Evolutionary conservation across 2,113 vertebrate species (phyloP).

Genomic region (Eonycteris spelaea): DNA sequence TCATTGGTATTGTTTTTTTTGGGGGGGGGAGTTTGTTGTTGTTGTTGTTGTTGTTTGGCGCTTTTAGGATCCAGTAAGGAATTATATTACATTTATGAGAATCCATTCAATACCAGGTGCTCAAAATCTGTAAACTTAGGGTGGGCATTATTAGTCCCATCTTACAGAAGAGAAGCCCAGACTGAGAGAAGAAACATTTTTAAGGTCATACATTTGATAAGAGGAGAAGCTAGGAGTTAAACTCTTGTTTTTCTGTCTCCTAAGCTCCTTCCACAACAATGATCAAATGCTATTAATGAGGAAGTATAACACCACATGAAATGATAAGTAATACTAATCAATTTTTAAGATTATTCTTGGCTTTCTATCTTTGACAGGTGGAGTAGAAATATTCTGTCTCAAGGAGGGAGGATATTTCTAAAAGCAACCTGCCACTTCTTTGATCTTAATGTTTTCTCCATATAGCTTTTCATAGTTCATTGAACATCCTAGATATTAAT

Average conservation of each 20-base stretch:
- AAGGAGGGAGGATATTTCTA: neutral
- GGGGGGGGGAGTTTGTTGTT: no score
- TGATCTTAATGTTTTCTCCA: neutral
- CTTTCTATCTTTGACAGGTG: neutral
- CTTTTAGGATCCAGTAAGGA: neutral
- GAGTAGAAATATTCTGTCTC: neutral
- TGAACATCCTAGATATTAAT: slow-evolving; percentile 59
- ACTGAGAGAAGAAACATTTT: neutral
- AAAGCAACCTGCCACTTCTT: neutral
- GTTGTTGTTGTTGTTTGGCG: no score
- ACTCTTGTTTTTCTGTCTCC: neutral
- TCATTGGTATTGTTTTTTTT: neutral
- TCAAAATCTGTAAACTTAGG: neutral
- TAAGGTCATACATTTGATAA: neutral
- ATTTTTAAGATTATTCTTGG: neutral
- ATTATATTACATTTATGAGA: neutral
- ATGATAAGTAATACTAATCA: neutral
- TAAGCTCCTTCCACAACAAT: neutral
- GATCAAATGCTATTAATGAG: neutral
- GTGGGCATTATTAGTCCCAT: neutral
- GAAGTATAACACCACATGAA: neutral
- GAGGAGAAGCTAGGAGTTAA: neutral
- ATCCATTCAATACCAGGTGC: neutral
- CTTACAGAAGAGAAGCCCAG: neutral
- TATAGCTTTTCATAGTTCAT: neutral